Evolutionary conservation across 2,113 vertebrate species (phyloP), one percentile per base, ranked within the genome.

Genomic region (Meleagris gallopavo): DNA sequence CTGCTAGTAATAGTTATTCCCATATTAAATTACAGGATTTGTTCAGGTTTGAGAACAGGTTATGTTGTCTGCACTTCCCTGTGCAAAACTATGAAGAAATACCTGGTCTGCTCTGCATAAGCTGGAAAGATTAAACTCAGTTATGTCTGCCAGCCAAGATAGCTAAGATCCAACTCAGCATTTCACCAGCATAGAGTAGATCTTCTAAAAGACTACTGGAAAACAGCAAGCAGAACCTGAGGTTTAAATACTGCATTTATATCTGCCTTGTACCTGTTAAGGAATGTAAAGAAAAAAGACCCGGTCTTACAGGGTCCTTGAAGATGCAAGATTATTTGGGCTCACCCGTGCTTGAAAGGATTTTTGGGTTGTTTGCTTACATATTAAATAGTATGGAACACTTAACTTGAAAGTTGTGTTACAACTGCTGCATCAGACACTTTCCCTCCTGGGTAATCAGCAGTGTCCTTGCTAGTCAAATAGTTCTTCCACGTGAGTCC

Each of bases 321-420:
- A 75, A 89, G 67, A 67, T 10, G 34, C 6, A 21, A 83, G 55
- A 60, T 86, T 88, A 85, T 71, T 76, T 76, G 60, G 45, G 69
- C 10, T 91, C 32, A 86, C 25, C 64, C 38, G n/a, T 58, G 55
- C 72, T 58, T 94, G 90, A 77, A 86, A 91, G 41, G 45, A 45
- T 83, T 90, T 94, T 83, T 80, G 66, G n/a, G 46, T 74, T 25
- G 67, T 74, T 88, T 91, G 86, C 76, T 82, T 84, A 65, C 36
- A 52, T 30, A 22, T 43, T 75, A 91, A 89, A 62, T 57, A 86
- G 65, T 12, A 24, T 67, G 55, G 64, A 83, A 94, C 72, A 46
- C 50, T 70, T 91, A 36, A 4, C n/a, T 66, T 82, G 65, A 73
- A 88, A 93, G 64, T 50, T 77, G 11, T 38, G 20, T 64, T 60